Evolutionary conservation across 2,888 invertebrate genomes (phyloP).

Genomic region (Andrena trimmerana): DNA sequence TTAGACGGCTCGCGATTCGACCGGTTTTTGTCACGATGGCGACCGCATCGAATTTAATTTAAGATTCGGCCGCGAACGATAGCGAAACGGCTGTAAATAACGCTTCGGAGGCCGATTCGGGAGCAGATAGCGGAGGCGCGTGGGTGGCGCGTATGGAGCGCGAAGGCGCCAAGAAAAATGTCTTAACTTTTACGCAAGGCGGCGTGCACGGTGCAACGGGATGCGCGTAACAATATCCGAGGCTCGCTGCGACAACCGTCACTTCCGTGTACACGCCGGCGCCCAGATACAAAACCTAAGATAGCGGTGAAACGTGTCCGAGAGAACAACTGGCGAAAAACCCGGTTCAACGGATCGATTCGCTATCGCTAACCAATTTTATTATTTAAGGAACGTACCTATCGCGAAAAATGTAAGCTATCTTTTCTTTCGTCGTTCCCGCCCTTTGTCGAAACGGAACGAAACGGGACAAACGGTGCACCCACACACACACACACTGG

Average conservation of each 20-base stretch:
- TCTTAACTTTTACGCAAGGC: conserved; percentile 36
- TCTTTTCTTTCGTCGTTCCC: conserved; percentile 1
- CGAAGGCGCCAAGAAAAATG: conserved; percentile 57
- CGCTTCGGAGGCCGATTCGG: conserved; percentile 41
- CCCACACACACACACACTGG: neutral
- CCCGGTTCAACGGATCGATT: neutral
- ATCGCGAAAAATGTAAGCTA: neutral
- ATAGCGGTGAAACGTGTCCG: conserved; percentile 7
- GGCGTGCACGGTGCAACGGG: neutral
- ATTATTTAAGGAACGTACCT: neutral
- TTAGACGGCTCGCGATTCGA: neutral
- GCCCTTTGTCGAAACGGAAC: conserved; percentile 1
- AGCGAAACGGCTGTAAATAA: conserved; percentile 40
- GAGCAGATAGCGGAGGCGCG: conserved; percentile 40
- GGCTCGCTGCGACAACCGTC: conserved; percentile 18
- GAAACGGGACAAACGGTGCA: neutral
- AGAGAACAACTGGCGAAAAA: neutral
- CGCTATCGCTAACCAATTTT: neutral
- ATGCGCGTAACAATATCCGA: conserved; percentile 27
- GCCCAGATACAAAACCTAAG: conserved; percentile 15
- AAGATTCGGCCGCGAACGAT: conserved; percentile 34
- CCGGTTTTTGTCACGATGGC: neutral
- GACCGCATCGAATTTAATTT: conserved; percentile 33
- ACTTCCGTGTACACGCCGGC: conserved; percentile 41
- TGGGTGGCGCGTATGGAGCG: conserved; percentile 59